These are phyloP conservation scores for Pachydiplax longipennis DNA, from an alignment of 2,888 invertebrate genomes.

Conservation along the genomic window DNA sequence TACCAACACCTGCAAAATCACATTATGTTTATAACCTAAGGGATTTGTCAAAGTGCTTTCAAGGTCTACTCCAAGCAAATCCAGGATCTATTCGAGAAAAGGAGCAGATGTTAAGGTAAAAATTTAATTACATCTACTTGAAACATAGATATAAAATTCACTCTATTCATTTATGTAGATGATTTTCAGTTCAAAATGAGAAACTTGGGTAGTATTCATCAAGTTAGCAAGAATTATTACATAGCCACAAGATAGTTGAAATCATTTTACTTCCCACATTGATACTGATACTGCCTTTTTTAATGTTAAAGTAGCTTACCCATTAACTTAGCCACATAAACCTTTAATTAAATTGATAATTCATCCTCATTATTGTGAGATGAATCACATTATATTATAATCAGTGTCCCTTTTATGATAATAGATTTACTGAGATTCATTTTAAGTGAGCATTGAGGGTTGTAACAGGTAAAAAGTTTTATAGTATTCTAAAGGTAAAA, in stretches of 20 bases:
- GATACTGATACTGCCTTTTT: neutral
- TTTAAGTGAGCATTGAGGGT: too few relatives aligned
- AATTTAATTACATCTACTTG: neutral
- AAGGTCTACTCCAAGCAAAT: constrained; percentile 88
- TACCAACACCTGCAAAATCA: constrained; percentile 91
- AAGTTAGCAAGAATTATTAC: neutral
- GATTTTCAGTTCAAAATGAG: neutral
- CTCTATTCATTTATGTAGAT: too few relatives aligned
- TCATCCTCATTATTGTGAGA: too few relatives aligned
- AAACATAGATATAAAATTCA: neutral
- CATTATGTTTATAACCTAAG: constrained; percentile 93
- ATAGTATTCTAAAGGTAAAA: too few relatives aligned
- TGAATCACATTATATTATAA: too few relatives aligned
- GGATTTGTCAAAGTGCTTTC: constrained; percentile 88
- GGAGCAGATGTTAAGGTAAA: constrained; percentile 70
- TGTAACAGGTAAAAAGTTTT: too few relatives aligned
- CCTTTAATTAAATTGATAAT: too few relatives aligned
- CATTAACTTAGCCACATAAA: too few relatives aligned
- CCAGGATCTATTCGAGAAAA: constrained; percentile 73
- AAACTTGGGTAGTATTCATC: neutral
- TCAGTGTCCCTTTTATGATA: too few relatives aligned
- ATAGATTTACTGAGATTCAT: too few relatives aligned
- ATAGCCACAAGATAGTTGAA: neutral
- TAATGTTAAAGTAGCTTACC: too few relatives aligned
- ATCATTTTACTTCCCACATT: neutral